These are phyloP conservation scores for Eueides isabella DNA, from an alignment of 1,140 invertebrate genomes.

Conservation along the genomic window DNA sequence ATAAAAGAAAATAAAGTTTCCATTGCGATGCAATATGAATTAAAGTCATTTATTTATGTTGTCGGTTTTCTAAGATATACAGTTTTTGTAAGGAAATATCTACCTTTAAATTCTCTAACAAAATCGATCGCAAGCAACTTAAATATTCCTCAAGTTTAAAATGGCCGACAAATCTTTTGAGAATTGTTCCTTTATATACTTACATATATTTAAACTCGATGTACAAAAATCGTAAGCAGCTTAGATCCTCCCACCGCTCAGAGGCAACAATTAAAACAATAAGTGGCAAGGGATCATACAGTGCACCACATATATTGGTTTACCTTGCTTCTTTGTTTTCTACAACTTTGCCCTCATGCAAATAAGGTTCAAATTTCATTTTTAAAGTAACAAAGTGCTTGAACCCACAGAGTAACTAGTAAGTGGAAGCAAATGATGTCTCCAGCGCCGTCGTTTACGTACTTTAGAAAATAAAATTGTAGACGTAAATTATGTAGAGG, in stretches of 20 bases:
- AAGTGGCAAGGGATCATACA: constrained; percentile 62
- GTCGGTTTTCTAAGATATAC: no score
- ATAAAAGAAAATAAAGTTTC: no score
- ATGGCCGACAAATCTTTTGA: constrained; percentile 28
- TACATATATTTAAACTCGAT: constrained; percentile 37
- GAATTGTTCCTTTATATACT: not conserved
- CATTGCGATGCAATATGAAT: no score
- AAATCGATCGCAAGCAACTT: not conserved
- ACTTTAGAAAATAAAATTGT: constrained; percentile 43
- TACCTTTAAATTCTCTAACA: no score
- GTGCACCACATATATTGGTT: constrained; percentile 23
- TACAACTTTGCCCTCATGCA: not conserved
- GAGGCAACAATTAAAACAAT: constrained; percentile 78
- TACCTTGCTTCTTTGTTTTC: not conserved
- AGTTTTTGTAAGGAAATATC: no score
- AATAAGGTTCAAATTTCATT: constrained; percentile 27
- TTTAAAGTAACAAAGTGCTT: not conserved
- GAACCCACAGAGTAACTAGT: constrained; percentile 66
- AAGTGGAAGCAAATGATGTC: constrained; percentile 69
- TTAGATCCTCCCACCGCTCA: constrained; percentile 75
- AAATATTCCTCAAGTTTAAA: not conserved
- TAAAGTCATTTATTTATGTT: no score
- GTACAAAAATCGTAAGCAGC: constrained; percentile 68
- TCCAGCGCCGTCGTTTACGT: constrained; percentile 43
- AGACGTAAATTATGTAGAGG: constrained; percentile 60